Evolutionary conservation across 2,797 vertebrate species (phyloP), one percentile per base, ranked within the genome.

Genomic region (Cyprinodon diabolis): DNA sequence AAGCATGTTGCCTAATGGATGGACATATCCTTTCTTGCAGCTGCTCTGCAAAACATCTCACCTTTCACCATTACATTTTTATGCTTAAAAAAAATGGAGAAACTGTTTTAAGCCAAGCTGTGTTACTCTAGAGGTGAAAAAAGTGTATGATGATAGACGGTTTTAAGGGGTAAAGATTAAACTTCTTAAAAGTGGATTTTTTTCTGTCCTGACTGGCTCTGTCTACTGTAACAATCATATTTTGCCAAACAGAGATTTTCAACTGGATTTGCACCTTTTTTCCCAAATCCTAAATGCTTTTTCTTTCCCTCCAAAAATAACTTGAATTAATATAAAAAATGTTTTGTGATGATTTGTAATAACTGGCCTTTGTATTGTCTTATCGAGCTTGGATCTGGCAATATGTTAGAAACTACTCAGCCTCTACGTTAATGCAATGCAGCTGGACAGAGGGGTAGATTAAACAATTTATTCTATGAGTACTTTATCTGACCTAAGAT

Each of bases 21-120:
- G 76, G 82, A 76, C 74, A 55, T 51, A 83, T 83, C 83, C 89
- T 90, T 88, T 84, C 82, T 69, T 4, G 11, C 66, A 79, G 78
- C 81, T 55, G 82, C 83, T 83, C 87, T 88, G 85, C 78, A 84
- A 84, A 89, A 90, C 83, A 68, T 87, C 86, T 90, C 51, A 4
- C 77, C 81, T 87, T 88, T 86, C 79, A 78, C 25, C 71, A 51
- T 78, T 76, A 80, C 70, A 17, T 71, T 81, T 89, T 57, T 76
- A 60, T 25, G 49, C 83, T 48, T 76, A 62, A 89, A 69, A 43
- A 37, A 76, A 83, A 86, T 52, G 14, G 67, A 76, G 60, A 77
- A 56, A 74, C 49, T 3, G 4, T 40, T 69, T 68, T 73, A 57
- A 19, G 80, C 79, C 75, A 80, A 71, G 63, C 19, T 58, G 43